Conservation (phyloP, 2,113 vertebrate genomes). For the Nothoprocta pentlandii region DNA sequence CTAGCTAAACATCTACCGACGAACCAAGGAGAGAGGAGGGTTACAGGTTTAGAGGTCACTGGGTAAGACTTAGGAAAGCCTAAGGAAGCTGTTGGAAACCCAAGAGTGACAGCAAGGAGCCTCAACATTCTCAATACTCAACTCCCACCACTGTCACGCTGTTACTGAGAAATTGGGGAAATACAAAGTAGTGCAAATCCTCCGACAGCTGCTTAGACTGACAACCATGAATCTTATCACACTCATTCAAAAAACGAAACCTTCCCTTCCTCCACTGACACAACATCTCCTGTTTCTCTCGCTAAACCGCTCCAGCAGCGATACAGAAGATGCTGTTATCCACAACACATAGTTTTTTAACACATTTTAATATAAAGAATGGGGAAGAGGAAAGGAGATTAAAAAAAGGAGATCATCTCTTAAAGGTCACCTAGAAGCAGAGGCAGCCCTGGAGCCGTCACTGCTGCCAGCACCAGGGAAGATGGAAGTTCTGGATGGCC, state of each 20-base stretch:
- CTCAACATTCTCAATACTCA: background rate
- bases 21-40: background rate
- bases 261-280: background rate
- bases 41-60: background rate
- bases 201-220: background rate
- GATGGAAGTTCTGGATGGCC: background rate
- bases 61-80: background rate
- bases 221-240: background rate
- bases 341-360: background rate
- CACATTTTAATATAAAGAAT: background rate
- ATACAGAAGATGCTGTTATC: rapidly evolving
- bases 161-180: background rate
- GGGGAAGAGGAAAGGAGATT: background rate
- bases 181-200: background rate
- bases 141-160: background rate
- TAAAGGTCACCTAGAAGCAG: background rate
- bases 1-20: background rate
- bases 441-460: background rate
- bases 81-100: background rate
- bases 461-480: background rate
- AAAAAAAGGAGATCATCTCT: background rate
- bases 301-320: background rate
- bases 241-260: background rate
- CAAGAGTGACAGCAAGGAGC: background rate
- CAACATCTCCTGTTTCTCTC: background rate